These are phyloP conservation scores for Anaspis maculata DNA, from an alignment of 2,888 invertebrate genomes.

Conservation along the genomic window DNA sequence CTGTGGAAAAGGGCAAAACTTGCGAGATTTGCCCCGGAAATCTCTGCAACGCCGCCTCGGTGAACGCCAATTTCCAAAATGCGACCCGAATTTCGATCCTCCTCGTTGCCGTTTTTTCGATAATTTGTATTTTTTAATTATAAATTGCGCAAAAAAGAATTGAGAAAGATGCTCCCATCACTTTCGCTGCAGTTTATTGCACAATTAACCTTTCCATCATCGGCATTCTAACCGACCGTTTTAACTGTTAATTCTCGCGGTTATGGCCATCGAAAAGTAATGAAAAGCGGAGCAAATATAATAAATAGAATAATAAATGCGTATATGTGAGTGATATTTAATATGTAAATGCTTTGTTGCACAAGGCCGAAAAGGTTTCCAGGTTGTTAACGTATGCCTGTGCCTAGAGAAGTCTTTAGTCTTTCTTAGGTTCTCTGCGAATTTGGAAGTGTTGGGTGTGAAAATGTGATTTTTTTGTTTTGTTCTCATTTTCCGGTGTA, in stretches of 20 bases:
- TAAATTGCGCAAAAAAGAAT: no score
- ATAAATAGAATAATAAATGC: no score
- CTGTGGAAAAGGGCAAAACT: no score
- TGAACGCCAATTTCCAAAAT: not conserved
- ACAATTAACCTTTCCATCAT: no score
- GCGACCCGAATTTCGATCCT: not conserved
- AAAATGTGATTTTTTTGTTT: slow-evolving; percentile 5
- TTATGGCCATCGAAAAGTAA: no score
- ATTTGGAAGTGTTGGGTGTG: slow-evolving; percentile 4
- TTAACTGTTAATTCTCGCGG: no score
- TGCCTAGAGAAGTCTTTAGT: slow-evolving; percentile 6
- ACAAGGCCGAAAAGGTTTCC: slow-evolving; percentile 16
- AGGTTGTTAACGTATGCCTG: slow-evolving; percentile 11
- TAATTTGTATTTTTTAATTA: not conserved
- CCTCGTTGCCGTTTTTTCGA: not conserved
- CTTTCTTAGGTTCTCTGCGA: slow-evolving; percentile 4
- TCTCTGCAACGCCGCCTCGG: no score
- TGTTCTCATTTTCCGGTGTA: slow-evolving; percentile 6
- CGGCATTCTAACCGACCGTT: no score
- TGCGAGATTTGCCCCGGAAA: no score
- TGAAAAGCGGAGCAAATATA: no score
- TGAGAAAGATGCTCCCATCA: no score
- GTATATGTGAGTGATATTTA: slow-evolving; percentile 2
- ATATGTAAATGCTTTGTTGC: slow-evolving; percentile 12
- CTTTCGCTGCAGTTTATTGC: no score